Evolutionary conservation across 2,113 vertebrate genomes (phyloP).

Genomic region (Clarias batrachus): DNA sequence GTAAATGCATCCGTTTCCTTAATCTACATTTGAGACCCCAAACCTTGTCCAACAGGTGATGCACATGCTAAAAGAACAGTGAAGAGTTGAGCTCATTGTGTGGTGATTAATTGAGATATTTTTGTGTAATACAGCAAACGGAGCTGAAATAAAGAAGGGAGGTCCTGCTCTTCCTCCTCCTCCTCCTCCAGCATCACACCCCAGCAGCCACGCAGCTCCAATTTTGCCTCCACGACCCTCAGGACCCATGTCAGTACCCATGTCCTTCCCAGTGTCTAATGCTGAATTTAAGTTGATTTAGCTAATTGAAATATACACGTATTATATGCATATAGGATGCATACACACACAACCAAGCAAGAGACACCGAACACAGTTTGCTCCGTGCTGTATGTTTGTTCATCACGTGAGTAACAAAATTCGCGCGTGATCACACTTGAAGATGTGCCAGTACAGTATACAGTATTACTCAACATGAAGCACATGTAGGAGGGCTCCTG

Average conservation of each 20-base stretch:
- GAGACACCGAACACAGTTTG: neutral
- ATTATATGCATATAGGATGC: neutral
- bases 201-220: slow-evolving; percentile 64
- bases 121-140: neutral
- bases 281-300: neutral
- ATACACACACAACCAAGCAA: neutral
- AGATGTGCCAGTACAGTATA: too few species aligned
- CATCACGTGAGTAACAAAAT: neutral
- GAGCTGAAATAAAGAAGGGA: slow-evolving; percentile 51
- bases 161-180: neutral
- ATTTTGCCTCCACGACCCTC: slow-evolving; percentile 81
- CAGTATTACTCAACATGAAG: neutral
- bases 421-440: neutral
- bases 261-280: neutral
- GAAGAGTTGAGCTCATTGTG: neutral
- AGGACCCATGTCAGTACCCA: slow-evolving; percentile 61
- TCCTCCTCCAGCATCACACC: slow-evolving; percentile 55
- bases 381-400: neutral
- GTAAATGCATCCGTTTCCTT: neutral
- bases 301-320: neutral
- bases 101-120: neutral
- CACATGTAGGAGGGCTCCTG: neutral
- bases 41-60: neutral
- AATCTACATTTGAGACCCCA: neutral
- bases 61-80: neutral